Conservation (phyloP, 1,140 invertebrate genomes). For the Drosophila kurseongensis region DNA sequence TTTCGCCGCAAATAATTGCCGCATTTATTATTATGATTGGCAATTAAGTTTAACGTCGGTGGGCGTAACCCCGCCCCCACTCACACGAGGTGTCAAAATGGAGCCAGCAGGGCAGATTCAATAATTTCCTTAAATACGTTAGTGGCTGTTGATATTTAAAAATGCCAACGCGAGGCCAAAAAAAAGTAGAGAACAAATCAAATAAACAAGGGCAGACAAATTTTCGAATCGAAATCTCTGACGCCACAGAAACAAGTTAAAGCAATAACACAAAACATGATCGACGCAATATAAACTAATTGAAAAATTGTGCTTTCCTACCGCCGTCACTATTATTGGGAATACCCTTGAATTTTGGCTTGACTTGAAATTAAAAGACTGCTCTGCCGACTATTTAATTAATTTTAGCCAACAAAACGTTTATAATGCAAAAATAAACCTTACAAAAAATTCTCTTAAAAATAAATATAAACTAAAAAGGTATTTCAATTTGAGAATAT, state of each 20-base stretch:
- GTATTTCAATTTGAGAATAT: too few species aligned
- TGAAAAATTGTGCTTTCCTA: constrained; percentile 35
- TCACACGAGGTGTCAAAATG: constrained; percentile 19
- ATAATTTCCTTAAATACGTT: constrained; percentile 29
- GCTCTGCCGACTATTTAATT: too few species aligned
- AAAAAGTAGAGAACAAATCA: constrained; percentile 1
- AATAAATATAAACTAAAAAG: too few species aligned
- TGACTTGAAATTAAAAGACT: neutral
- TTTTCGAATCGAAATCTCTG: constrained; percentile 38
- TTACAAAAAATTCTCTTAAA: neutral
- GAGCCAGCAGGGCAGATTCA: neutral
- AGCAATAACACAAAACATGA: constrained; percentile 28
- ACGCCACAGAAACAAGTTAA: constrained; percentile 40
- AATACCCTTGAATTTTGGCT: constrained; percentile 5
- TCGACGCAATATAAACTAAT: constrained; percentile 55
- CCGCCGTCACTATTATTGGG: constrained; percentile 28
- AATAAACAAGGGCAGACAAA: constrained; percentile 25
- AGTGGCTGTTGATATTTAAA: constrained; percentile 20
- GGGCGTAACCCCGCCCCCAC: constrained; percentile 15
- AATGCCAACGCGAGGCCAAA: constrained; percentile 36
- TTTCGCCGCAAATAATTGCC: constrained; percentile 17
- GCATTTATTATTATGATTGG: constrained; percentile 44
- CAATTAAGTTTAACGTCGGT: constrained; percentile 24
- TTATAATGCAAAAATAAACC: too few species aligned
- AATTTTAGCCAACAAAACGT: too few species aligned